These are phyloP conservation scores for Empidonax alnorum DNA, from an alignment of 2,113 vertebrate species.

Conservation along the genomic window DNA sequence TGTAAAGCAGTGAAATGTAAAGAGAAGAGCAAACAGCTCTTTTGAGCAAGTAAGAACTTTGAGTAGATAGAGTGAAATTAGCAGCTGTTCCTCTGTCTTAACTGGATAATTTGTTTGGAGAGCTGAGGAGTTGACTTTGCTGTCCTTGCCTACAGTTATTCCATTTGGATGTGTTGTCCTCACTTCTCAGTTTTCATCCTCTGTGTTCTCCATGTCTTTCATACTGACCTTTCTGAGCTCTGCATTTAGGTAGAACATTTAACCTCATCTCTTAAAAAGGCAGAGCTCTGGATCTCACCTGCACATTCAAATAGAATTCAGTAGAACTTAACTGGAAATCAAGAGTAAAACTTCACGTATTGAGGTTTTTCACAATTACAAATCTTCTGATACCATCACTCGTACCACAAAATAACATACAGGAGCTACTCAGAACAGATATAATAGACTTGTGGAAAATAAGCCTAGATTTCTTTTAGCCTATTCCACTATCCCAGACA, in stretches of 20 bases:
- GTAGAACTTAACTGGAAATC: background rate
- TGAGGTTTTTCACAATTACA: background rate
- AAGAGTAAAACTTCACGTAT: background rate
- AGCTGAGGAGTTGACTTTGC: background rate
- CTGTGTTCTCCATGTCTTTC: background rate
- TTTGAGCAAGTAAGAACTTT: background rate
- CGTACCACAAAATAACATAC: background rate
- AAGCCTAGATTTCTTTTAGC: background rate
- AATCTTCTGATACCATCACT: background rate
- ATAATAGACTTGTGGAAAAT: background rate
- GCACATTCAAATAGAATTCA: background rate
- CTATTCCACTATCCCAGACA: background rate
- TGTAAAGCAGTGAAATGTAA: background rate
- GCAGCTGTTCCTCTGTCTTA: background rate
- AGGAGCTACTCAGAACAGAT: background rate
- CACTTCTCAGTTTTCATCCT: background rate
- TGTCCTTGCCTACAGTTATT: background rate
- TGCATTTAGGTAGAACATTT: background rate
- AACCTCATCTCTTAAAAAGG: fast-evolving
- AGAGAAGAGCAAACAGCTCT: background rate
- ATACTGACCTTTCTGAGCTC: background rate
- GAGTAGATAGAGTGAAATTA: background rate
- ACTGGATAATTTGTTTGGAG: background rate
- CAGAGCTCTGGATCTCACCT: background rate
- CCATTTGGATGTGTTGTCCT: background rate